Percentiles rank a stretch among this genome's conserved stretches.
Evolutionary conservation across 2,113 vertebrate species (phyloP).

Genomic region (Leucoraja erinaceus): DNA sequence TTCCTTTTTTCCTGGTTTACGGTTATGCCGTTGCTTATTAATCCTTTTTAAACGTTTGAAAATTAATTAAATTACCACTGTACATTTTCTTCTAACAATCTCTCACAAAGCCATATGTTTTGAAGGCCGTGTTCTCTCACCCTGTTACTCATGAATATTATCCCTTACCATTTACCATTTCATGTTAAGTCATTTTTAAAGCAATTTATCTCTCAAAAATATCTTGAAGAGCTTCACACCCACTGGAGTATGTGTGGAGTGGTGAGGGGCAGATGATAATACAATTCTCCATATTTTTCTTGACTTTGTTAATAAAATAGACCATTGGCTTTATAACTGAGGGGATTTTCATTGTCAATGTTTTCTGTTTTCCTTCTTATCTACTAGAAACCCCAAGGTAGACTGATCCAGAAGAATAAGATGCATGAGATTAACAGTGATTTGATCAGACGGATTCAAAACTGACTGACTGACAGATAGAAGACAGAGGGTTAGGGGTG

Average conservation of each 20-base stretch:
- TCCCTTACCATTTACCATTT: not conserved
- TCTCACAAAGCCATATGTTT: not conserved
- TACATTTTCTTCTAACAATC: not conserved
- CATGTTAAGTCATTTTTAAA: not conserved
- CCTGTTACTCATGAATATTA: not conserved
- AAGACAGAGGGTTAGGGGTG: too few relatives aligned
- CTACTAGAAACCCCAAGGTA: too few relatives aligned
- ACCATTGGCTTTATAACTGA: too few relatives aligned
- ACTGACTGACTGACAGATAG: too few relatives aligned
- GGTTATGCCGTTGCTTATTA: not conserved
- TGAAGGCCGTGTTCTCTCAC: not conserved
- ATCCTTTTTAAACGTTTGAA: constrained; percentile 2
- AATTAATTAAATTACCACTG: not conserved
- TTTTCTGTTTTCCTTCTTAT: too few relatives aligned
- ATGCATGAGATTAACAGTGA: too few relatives aligned
- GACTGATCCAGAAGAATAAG: too few relatives aligned
- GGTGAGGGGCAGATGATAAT: not conserved
- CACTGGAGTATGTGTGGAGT: not conserved
- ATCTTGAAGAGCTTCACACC: not conserved
- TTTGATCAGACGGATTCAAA: too few relatives aligned
- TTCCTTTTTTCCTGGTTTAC: not conserved
- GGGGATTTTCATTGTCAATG: too few relatives aligned
- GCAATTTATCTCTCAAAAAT: not conserved
- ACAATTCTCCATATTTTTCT: not conserved
- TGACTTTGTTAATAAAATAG: too few relatives aligned